Conservation (phyloP, 2,797 vertebrate genomes). For the Huso huso region DNA sequence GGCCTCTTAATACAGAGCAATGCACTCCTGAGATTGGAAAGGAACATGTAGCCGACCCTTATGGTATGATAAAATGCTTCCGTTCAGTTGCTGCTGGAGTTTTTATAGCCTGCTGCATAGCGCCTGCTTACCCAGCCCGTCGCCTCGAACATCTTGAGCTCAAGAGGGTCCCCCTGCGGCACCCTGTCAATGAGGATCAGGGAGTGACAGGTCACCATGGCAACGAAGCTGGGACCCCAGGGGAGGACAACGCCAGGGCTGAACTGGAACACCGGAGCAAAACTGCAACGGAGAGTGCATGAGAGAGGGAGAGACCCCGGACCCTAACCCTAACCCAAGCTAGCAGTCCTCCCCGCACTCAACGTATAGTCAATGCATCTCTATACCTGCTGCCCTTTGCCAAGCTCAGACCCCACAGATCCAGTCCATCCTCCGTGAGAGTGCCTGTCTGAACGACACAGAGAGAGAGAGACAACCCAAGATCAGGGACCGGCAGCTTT, state of each 20-base stretch:
- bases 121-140: conserved; percentile 88
- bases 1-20: neutral
- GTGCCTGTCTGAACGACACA: conserved; percentile 76
- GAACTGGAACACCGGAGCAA: conserved; percentile 39
- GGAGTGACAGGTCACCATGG: conserved; percentile 94
- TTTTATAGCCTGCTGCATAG: too few relatives aligned
- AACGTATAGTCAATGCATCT: conserved; percentile 78
- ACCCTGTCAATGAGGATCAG: conserved; percentile 94
- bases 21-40: neutral
- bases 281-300: conserved; percentile 12
- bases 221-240: conserved; percentile 39
- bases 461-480: conserved; percentile 14
- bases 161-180: conserved; percentile 90
- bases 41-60: neutral
- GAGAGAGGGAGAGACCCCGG: too few relatives aligned
- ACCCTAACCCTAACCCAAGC: too few relatives aligned
- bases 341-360: conserved; percentile 22
- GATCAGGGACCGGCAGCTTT: too few relatives aligned
- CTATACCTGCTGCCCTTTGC: conserved; percentile 74
- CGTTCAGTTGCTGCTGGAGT: neutral
- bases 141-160: conserved; percentile 98
- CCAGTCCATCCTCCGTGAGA: conserved; percentile 92
- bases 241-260: conserved; percentile 20
- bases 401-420: conserved; percentile 89
- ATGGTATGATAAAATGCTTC: neutral